These are phyloP conservation scores for Danaus plexippus DNA, from an alignment of 1,140 invertebrate species.

Conservation along the genomic window DNA sequence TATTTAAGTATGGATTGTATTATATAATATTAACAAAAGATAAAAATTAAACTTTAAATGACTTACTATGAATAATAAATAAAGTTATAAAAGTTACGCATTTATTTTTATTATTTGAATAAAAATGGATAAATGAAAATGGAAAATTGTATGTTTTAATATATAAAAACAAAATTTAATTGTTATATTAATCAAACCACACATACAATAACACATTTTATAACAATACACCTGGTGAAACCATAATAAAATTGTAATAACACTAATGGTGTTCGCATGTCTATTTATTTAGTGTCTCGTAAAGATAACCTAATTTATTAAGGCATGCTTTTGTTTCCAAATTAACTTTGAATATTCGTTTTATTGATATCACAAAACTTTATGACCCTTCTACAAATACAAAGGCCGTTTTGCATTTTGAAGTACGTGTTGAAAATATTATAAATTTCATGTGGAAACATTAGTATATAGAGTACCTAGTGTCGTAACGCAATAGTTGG, in stretches of 20 bases:
- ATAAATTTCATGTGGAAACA: conserved; percentile 8
- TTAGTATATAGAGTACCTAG: neutral
- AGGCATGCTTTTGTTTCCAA: conserved; percentile 47
- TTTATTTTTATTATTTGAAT: too few relatives aligned
- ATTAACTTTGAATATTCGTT: conserved; percentile 31
- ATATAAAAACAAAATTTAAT: too few relatives aligned
- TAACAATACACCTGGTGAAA: conserved; percentile 14
- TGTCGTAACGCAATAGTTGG: neutral
- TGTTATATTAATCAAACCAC: too few relatives aligned
- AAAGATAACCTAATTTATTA: conserved; percentile 53
- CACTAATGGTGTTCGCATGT: conserved; percentile 62
- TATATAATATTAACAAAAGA: too few relatives aligned
- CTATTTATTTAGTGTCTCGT: conserved; percentile 56
- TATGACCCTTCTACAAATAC: conserved; percentile 13
- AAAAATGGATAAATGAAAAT: too few relatives aligned
- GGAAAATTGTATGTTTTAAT: too few relatives aligned
- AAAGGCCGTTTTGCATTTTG: conserved; percentile 12
- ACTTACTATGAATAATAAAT: too few relatives aligned
- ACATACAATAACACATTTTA: too few relatives aligned
- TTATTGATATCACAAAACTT: conserved; percentile 18
- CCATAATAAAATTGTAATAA: conserved; percentile 57
- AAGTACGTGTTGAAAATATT: conserved; percentile 17
- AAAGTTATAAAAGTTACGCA: too few relatives aligned
- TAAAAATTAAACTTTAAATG: too few relatives aligned
- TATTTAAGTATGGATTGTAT: too few relatives aligned